Base-by-base conservation (phyloP, 2,797 vertebrate genomes). In the Buceros bicornis region DNA sequence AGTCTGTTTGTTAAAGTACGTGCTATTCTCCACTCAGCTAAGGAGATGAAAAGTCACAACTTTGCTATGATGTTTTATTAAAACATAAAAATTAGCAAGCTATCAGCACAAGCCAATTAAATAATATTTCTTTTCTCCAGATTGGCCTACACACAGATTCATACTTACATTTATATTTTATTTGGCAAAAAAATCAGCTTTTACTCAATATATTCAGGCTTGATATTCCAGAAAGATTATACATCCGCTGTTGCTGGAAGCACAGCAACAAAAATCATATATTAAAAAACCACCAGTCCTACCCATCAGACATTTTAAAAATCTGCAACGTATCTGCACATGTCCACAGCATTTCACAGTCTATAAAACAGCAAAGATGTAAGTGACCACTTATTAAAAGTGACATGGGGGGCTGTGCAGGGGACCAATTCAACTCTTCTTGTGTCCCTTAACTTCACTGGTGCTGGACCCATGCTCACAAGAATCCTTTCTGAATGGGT, bases 1-100 rank as follows among this genome's bases (percentile, higher is more conserved):
- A 40, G 4, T 64, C 13, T 69, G 11, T 87, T 78, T 93, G 47
- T 79, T 95, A 89, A 93, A 93, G 20, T 19, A 37, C 77, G 16
- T 89, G 64, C 13, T 95, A 54, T 70, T 96, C 85, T 79, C 24
- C 37, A 61, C 47, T 96, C 85, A 73, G 78, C 62, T 94, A 29
- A 87, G 73, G 78, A 96, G 54, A 84, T 85, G 43, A 92, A 88
- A 82, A 93, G 58, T 90, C 73, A 84, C 35, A 93, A 84, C 48
- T 80, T 60, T 82, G 42, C n/a, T 87, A 43, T 89, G 88, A 82
- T 91, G 67, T 90, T 94, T 94, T 92, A 96, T 95, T 95, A 90
- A 93, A 94, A 93, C 42, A 72, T 16, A 62, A 93, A 92, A 93
- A 79, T 45, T 42, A 70, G 10, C 28, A 93, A 79, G 18, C 47